Evolutionary conservation across 2,797 vertebrate species (phyloP), one percentile per base, ranked within the genome.

Genomic region (Chaetophractus vellerosus): DNA sequence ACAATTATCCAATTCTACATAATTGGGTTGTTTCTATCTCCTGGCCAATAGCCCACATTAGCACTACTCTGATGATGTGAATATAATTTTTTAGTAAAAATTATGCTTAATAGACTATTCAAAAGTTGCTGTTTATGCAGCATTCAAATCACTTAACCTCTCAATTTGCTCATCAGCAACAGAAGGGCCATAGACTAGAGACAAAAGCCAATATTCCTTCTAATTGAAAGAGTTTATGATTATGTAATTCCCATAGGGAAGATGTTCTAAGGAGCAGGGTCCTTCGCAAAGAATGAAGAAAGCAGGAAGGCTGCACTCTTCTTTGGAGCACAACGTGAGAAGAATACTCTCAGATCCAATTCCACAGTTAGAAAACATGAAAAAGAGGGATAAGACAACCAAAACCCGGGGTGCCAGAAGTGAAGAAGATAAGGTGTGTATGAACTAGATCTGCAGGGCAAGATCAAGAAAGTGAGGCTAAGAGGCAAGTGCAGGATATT

Each of bases 1-100:
- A 92, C 75, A 86, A 82, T 96, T 93, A 95, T 78, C 85, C 33
- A 93, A 91, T 93, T 93, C 41, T 91, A 94, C 15, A 90, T 94
- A 95, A 96, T 63, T 57, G 21, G 78, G 33, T 72, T 82, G 83
- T 89, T 93, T 95, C 78, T 85, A 86, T 75, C 52, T 94, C 64
- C 36, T 94, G 48, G 52, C 59, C 64, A 91, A 90, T 69, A 92
- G 33, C 31, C 69, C 36, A 80, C 10, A 79, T 88, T 94, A 89
- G 64, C 84, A 91, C 24, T 85, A 55, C 28, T 91, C 84, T 84
- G n/a, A 87, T 88, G 6, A 93, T 93, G 28, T 52, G 38, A 95
- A 84, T 81, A 74, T 59, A 94, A 84, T 78, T 84, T 88, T 88
- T 94, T 80, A 48, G 48, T 63, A 94, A 95, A 96, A 93, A 78